Evolutionary conservation across 92 coral and sea anemone species (phyloP).

Genomic region (Pocillopora grandis): DNA sequence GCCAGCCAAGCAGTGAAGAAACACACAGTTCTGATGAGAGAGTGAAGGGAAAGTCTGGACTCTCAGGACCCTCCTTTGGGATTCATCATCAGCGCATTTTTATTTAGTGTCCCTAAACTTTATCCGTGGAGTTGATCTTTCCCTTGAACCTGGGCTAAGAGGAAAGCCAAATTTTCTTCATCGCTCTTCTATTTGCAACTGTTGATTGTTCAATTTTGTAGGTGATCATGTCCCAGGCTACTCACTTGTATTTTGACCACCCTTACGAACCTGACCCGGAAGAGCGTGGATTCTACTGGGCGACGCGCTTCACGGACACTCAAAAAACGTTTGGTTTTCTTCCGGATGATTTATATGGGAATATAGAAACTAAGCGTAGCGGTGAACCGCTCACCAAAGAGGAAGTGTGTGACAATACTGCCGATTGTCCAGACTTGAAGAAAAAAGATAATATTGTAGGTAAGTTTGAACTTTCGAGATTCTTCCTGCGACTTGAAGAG

Average conservation of each 20-base stretch:
- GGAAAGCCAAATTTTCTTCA: not conserved
- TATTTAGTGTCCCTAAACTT: not conserved
- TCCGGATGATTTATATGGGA: constrained; percentile 83
- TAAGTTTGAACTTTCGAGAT: constrained; percentile 2
- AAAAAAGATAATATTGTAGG: constrained; percentile 72
- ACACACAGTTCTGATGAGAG: too few relatives aligned
- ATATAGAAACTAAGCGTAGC: constrained; percentile 53
- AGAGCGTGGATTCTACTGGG: constrained; percentile 99
- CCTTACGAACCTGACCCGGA: constrained; percentile 99
- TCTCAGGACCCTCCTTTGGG: too few relatives aligned
- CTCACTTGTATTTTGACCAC: constrained; percentile 95
- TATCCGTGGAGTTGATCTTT: not conserved
- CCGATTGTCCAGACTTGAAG: constrained; percentile 54
- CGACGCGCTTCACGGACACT: constrained; percentile 88
- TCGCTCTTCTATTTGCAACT: too few relatives aligned
- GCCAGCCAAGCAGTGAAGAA: too few relatives aligned
- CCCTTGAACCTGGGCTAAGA: not conserved
- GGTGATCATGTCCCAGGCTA: constrained; percentile 92
- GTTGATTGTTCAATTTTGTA: not conserved
- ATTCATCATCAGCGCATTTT: too few relatives aligned
- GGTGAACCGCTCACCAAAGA: constrained; percentile 65
- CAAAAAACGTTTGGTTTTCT: constrained; percentile 87
- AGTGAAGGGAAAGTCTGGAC: too few relatives aligned
- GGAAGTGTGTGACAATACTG: constrained; percentile 49
- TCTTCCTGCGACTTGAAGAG: too few relatives aligned